A percentile compares a stretch with the other conserved stretches of the same genome.
Evolutionary conservation across 2,888 invertebrate genomes (phyloP).

Genomic region (Calephelis perditalis): DNA sequence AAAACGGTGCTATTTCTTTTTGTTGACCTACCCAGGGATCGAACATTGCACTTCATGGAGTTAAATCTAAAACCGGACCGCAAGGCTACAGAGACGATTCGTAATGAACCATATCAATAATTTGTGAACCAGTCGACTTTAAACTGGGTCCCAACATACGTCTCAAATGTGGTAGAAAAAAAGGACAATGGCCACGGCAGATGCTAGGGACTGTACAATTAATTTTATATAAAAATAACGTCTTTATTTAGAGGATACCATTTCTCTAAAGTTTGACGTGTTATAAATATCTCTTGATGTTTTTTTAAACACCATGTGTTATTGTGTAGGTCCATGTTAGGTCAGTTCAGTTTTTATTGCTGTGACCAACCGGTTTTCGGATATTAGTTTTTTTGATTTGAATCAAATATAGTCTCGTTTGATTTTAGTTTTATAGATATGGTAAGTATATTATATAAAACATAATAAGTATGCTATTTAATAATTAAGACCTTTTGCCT

Average conservation of each 20-base stretch:
- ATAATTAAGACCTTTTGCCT: too few species aligned
- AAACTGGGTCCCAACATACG: conserved; percentile 44
- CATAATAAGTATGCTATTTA: too few species aligned
- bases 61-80: too few species aligned
- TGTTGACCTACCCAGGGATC: too few species aligned
- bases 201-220: conserved; percentile 67
- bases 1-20: too few species aligned
- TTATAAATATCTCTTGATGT: conserved; percentile 69
- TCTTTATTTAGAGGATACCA: conserved; percentile 73
- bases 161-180: conserved; percentile 35
- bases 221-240: conserved; percentile 68
- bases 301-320: conserved; percentile 40
- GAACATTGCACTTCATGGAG: too few species aligned
- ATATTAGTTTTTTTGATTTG: background rate
- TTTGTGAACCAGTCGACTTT: conserved; percentile 37
- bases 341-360: conserved; percentile 6
- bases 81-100: too few species aligned
- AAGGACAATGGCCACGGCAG: conserved; percentile 57
- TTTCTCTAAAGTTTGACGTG: conserved; percentile 73
- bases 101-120: too few species aligned
- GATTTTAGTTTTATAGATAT: too few species aligned
- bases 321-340: background rate
- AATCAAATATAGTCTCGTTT: too few species aligned
- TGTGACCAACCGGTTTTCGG: background rate
- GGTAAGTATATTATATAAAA: too few species aligned